Base-by-base conservation (phyloP, 2,797 vertebrate species). In the Gymnothorax reevesii region DNA sequence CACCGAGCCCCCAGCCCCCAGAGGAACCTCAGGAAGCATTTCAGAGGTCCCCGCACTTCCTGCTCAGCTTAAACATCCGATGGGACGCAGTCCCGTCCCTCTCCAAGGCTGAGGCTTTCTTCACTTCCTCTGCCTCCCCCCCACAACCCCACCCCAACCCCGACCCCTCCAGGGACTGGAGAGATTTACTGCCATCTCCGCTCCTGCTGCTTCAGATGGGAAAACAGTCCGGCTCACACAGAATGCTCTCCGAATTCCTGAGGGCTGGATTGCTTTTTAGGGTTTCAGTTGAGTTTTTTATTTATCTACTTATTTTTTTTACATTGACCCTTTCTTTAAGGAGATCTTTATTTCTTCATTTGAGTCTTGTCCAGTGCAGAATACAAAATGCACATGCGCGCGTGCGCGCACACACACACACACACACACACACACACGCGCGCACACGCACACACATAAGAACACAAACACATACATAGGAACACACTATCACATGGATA, bases 51-150 rank as follows among this genome's bases (percentile, higher is more conserved):
- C 88, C 88, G 93, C 91, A 92, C 91, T 94, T 95, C 94, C 92
- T 94, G 93, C 94, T 95, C 90, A 92, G 92, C 90, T 94, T 93
- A 94, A 66, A 93, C 93, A 94, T 95, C 91, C 95, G 91, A 95
- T 94, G 94, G 92, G 94, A 94, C 93, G 88, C 91, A 94, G 93
- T 91, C 91, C 93, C 77, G 84, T 90, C 92, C 91, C 94, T 94
- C 94, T 95, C 92, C 89, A 94, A 91, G 87, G 89, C 84, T 89
- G 85, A 89, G 10, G 88, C 92, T 22, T 93, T 91, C 27, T 73
- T 89, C 90, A 94, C 88, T 91, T 92, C 90, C 91, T 87, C 89
- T 3, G 85, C 75, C 88, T 87, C 7, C 83, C 87, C 82, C 86
- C 89, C 91, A 92, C 94, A 94, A 94, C 94, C 89, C 91, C 88